These are phyloP conservation scores for Lepidonotus clava DNA, from an alignment of 2,888 invertebrate species.

Conservation along the genomic window DNA sequence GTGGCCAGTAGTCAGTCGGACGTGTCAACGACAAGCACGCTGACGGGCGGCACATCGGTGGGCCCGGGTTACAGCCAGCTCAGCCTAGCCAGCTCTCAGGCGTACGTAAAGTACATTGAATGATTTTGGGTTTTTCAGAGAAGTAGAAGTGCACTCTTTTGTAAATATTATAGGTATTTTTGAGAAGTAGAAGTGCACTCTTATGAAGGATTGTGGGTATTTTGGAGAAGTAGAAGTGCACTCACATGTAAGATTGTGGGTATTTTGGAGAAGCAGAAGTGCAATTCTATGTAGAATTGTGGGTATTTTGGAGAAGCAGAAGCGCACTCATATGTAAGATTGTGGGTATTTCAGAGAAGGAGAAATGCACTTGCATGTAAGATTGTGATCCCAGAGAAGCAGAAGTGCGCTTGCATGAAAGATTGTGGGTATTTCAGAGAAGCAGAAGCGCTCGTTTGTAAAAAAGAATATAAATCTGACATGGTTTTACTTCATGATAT, in stretches of 20 bases:
- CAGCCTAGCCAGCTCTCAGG: constrained; percentile 48
- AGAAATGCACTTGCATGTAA: background rate
- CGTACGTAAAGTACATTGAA: background rate
- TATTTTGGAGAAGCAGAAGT: background rate
- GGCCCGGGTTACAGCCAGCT: constrained; percentile 46
- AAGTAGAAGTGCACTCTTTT: background rate
- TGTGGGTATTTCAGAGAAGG: background rate
- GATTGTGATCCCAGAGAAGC: background rate
- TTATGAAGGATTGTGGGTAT: background rate
- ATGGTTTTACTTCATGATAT: no score
- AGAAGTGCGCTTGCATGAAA: no score
- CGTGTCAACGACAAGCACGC: constrained; percentile 31
- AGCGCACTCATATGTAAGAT: background rate
- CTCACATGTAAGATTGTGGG: background rate
- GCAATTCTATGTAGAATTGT: background rate
- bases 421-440: no score
- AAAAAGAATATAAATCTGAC: no score
- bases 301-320: background rate
- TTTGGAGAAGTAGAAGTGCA: background rate
- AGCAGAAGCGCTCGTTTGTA: no score
- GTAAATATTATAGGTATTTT: background rate
- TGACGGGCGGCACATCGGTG: background rate
- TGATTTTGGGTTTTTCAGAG: background rate
- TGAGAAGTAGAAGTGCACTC: background rate
- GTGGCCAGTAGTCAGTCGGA: constrained; percentile 10